Conservation (phyloP, 2,888 invertebrate species). For the Clostera curtula region DNA sequence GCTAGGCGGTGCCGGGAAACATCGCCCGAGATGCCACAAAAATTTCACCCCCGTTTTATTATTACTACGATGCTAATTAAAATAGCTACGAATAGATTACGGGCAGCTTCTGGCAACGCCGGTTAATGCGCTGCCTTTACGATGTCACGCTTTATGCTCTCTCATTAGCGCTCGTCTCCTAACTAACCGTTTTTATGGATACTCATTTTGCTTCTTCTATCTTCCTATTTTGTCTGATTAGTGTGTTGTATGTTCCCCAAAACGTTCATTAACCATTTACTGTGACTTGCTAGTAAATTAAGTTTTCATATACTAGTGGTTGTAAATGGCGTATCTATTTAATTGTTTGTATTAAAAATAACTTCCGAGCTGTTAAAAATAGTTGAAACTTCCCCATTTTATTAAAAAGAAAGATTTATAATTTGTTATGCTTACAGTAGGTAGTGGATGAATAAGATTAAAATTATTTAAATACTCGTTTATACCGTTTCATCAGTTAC, state of each 20-base stretch:
- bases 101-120: slow-evolving; percentile 63
- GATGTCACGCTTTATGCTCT: slow-evolving; percentile 70
- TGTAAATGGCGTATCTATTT: no score
- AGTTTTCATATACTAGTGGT: background rate
- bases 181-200: slow-evolving; percentile 55
- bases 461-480: no score
- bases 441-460: no score
- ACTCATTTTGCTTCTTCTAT: slow-evolving; percentile 40
- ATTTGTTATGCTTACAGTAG: no score
- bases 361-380: no score
- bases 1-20: slow-evolving; percentile 42
- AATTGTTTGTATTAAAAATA: no score
- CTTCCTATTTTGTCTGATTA: slow-evolving; percentile 35
- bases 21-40: slow-evolving; percentile 59
- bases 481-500: no score
- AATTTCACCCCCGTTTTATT: slow-evolving; percentile 63
- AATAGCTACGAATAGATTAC: slow-evolving; percentile 71
- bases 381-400: no score
- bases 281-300: background rate
- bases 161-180: slow-evolving; percentile 65
- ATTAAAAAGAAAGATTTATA: no score
- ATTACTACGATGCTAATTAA: slow-evolving; percentile 70
- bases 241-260: slow-evolving; percentile 18
- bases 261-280: slow-evolving; percentile 3
- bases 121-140: slow-evolving; percentile 69